Evolutionary conservation across 2,113 vertebrate species (phyloP), one percentile per base, ranked within the genome.

Genomic region (Sturnus vulgaris): DNA sequence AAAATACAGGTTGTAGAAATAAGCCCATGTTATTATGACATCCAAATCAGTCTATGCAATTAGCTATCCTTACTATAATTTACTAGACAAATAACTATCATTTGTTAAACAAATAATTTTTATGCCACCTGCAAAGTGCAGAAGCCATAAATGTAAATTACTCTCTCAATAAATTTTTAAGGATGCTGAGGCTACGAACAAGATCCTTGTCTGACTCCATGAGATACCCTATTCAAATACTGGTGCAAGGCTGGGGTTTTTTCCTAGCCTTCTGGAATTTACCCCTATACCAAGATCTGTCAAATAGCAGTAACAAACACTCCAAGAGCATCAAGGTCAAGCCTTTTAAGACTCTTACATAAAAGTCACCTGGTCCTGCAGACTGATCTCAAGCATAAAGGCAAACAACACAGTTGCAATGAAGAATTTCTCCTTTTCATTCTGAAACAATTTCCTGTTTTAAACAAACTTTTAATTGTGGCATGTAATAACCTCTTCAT

Each of bases 321-420:
- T 77, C 42, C 3, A 7, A 72, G 59, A 52, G 35, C 84, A 94
- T 40, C 94, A 95, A 92, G 95, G 93, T 96, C 93, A 96, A 93
- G 76, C 53, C 68, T 93, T 94, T 92, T 78, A 94, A 94, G 71
- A 75, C 71, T 94, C 84, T 92, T 93, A 92, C 4, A 52, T 95
- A 91, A 93, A 95, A 92, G 90, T 94, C 94, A 90, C 79, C 88
- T 92, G 82, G 80, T 90, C 79, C 64, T 78, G 47, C 40, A 86
- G 64, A 76, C 80, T 72, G 59, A 78, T 73, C 90, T 87, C 66
- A 91, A 73, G 33, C 46, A 69, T 44, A 61, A 92, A 78, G 42
- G 24, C 71, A 82, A 95, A 80, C 46, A 90, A 42, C 35, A 68
- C 5, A 50, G 56, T 20, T 84, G 47, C 79, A 78, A 53, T 49